A percentile compares a stretch with the other conserved stretches of the same genome.
phyloP scores from a whole-genome alignment of 2,113 vertebrate genomes.

The Fulica atra region DNA sequence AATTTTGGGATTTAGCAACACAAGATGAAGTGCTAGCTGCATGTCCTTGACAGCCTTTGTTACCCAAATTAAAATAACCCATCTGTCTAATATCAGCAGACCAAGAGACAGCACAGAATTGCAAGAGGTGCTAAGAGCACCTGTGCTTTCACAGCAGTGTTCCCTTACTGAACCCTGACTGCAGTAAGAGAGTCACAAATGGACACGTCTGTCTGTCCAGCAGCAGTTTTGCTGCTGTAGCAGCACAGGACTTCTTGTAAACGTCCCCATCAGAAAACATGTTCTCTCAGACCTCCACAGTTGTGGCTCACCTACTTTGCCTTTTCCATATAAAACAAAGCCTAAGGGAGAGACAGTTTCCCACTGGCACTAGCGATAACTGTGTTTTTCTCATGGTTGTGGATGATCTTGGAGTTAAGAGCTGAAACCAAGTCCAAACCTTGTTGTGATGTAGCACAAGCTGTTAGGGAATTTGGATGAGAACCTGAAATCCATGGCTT shows the following conservation, averaged over 20 bases:
- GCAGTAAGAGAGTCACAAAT: background rate
- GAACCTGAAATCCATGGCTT: background rate
- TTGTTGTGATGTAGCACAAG: background rate
- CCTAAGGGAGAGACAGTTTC: background rate
- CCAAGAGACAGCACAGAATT: background rate
- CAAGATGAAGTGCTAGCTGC: background rate
- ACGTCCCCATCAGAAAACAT: background rate
- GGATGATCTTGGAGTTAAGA: background rate
- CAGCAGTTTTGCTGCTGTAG: background rate
- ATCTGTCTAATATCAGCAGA: background rate
- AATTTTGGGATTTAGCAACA: background rate
- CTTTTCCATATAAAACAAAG: background rate
- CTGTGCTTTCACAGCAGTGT: accelerated
- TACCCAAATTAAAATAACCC: background rate
- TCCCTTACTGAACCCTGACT: background rate
- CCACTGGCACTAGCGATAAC: background rate
- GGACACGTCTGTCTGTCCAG: background rate
- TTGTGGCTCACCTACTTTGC: background rate
- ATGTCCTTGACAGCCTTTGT: background rate
- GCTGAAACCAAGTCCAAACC: background rate
- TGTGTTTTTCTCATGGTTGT: background rate
- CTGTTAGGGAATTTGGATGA: background rate
- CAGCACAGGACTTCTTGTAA: background rate
- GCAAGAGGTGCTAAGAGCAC: background rate
- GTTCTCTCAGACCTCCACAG: background rate